Base-by-base conservation (phyloP, 2,113 vertebrate species). In the Lycaon pictus region DNA sequence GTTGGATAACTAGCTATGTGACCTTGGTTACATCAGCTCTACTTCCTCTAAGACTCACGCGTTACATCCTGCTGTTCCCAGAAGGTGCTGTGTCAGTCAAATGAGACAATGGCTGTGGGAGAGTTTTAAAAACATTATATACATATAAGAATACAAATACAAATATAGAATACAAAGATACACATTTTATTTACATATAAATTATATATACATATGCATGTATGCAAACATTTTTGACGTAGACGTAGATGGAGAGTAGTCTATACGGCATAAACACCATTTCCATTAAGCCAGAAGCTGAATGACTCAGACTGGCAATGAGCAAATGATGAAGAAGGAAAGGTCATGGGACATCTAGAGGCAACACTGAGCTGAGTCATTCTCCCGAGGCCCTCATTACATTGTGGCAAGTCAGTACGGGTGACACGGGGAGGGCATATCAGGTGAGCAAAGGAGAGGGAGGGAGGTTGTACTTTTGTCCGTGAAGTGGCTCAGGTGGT, bases 261-360 rank as follows among this genome's bases (percentile, higher is more conserved):
- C 48, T 27, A 72, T 87, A 29, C 5, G 9, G 53, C 35, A 53
- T 37, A 92, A 91, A 63, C 17, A 63, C 37, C 6, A n/a, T 12
- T 90, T 92, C 62, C 74, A 53, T 43, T 90, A 84, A 90, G 76
- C 48, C 25, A 51, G 17, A 27, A 80, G 72, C 95, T 97, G 93
- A 96, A 84, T 96, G 94, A 96, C 55, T 92, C 48, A 25, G 48
- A 25, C 37, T 93, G 74, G 91, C 85, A 88, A 51, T 3, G 74
- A 96, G 63, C 67, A 93, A 95, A 82, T 27, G 35, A 86, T 25
- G 32, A 93, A 90, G 67, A 53, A 93, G 53, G 27, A 88, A 86
- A 85, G 29, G 23, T 56, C 37, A n/a, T 9, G 69, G 48, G 67
- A 72, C 11, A 81, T 72, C 12, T 43, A 69, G 58, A 58, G 0